Conservation (phyloP, 2,113 vertebrate species). For the Pogona vitticeps region DNA sequence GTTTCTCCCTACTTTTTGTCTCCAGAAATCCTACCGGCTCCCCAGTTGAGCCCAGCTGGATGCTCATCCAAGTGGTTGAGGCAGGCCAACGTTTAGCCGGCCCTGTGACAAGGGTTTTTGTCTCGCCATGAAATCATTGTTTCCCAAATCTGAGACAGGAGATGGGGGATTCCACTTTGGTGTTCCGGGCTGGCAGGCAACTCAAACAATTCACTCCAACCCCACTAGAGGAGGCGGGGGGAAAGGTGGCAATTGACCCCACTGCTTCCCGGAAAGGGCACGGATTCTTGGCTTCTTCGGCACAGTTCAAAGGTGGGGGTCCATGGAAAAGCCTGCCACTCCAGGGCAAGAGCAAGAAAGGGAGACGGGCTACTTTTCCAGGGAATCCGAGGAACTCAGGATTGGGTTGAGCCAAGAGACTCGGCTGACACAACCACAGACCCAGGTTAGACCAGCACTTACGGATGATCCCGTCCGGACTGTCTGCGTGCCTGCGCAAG, state of each 20-base stretch:
- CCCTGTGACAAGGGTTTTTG: background rate
- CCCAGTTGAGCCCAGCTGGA: no score
- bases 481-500: constrained; percentile 84
- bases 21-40: no score
- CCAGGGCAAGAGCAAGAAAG: background rate
- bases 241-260: background rate
- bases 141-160: background rate
- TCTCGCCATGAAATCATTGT: background rate
- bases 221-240: background rate
- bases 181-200: background rate
- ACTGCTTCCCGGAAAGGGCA: no score
- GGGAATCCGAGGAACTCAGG: background rate
- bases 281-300: background rate
- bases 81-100: background rate
- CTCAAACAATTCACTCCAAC: background rate
- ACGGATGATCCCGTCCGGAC: constrained; percentile 88
- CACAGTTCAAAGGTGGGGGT: background rate
- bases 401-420: background rate
- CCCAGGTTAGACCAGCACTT: constrained; percentile 63
- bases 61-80: no score
- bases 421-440: background rate
- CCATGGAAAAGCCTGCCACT: background rate
- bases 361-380: background rate
- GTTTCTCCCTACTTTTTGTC: no score
- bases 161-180: background rate